Evolutionary conservation across 2,888 invertebrate genomes (phyloP), one percentile per base, ranked within the genome.

Genomic region (Nemoura dubitans): DNA sequence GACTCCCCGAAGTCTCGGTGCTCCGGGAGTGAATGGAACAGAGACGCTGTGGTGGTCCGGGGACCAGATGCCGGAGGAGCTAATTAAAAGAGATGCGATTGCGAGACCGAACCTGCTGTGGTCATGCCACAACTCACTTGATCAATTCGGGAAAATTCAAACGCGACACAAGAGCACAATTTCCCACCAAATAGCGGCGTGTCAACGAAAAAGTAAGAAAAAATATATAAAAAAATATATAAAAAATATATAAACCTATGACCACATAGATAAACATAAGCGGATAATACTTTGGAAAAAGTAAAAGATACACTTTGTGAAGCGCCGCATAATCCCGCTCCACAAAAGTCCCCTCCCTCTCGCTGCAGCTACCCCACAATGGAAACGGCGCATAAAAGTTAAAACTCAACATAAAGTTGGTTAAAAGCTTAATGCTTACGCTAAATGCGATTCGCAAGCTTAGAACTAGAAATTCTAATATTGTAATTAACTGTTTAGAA

Each of bases 81-180:
- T 30, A 81, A 81, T 81, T 81, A 81, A 81, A 81, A 81, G 30
- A 30, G 81, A 30, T 81, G 28, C 81, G 78, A 78, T 78, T 78
- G 30, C 81, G 81, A 26, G 78, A 16, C 78, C 27, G 14, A 81
- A 30, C 29, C 28, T 81, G 81, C 25, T 30, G 29, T 26, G 80
- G 80, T 81, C 30, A 10, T 28, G 78, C 5, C 26, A 78, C 28
- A 78, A 0, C 2, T 59, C 59, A 59, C 78, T 6, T 27, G 78
- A 78, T 78, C 26, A 78, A 78, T 2, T n/a, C 78, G 78, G 59
- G 21, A 59, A 59, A 59, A 59, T 21, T 59, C 1, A 21, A 59
- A 21, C 59, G 14, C 21, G 59, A 1, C 10, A 2, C 16, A 59
- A 59, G 2, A 3, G 59, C 21, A 14, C 14, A 21, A 59, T 59